Percentiles rank a stretch among this genome's conserved stretches.
Conservation (phyloP, 2,113 vertebrate species). For the Aleadryas rufinucha region DNA sequence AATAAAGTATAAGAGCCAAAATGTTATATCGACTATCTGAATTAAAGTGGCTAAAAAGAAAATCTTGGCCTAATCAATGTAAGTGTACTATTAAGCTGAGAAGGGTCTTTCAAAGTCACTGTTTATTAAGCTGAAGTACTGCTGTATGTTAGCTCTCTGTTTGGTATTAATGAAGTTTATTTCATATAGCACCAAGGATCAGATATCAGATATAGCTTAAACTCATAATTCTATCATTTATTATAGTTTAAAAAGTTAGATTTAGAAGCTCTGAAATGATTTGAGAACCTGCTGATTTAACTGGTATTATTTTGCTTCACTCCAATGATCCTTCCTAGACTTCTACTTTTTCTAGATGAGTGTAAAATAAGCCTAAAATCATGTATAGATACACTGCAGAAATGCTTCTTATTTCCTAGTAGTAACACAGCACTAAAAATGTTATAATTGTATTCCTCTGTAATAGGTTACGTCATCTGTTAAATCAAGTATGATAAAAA, state of each 20-base stretch:
- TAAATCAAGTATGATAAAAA: constrained; percentile 43
- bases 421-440: neutral
- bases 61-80: neutral
- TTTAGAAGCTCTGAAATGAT: neutral
- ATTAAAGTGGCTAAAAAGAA: neutral
- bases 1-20: neutral
- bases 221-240: neutral
- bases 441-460: neutral
- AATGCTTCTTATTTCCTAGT: neutral
- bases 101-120: neutral
- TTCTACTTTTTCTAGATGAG: neutral
- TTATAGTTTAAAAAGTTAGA: neutral
- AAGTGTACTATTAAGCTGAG: neutral
- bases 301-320: neutral
- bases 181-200: neutral
- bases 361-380: neutral
- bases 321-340: neutral
- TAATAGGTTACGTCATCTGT: neutral
- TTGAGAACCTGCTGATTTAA: neutral
- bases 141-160: neutral
- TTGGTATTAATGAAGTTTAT: neutral
- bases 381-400: neutral
- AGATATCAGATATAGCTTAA: neutral
- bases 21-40: neutral
- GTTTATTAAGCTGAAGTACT: neutral